phyloP scores from a whole-genome alignment of 2,797 vertebrate species.

The Chelon labrosus region DNA sequence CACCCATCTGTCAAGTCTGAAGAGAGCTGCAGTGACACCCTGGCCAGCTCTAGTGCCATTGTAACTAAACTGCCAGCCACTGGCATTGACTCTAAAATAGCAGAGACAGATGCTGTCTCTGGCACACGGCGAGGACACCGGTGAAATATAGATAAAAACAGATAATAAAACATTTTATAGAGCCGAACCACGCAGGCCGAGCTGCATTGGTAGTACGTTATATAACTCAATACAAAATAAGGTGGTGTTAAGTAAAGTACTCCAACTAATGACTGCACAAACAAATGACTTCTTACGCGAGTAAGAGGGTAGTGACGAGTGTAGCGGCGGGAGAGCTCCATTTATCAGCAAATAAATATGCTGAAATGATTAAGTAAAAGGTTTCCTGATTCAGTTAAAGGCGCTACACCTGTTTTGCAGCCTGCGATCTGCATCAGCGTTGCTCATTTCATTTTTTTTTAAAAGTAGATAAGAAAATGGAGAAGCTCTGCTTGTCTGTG shows the following conservation, averaged over 20 bases:
- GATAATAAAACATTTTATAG: slow-evolving; percentile 41
- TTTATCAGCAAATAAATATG: background rate
- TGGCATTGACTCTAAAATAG: slow-evolving; percentile 47
- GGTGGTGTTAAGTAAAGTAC: slow-evolving; percentile 4
- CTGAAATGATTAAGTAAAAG: slow-evolving; percentile 9
- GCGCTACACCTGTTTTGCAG: background rate
- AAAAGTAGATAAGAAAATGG: background rate
- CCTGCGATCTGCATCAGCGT: background rate
- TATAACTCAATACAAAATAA: slow-evolving; percentile 29
- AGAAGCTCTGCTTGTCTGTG: slow-evolving; percentile 41
- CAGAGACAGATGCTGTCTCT: slow-evolving; percentile 53
- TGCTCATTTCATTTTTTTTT: background rate
- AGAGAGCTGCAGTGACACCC: slow-evolving; percentile 46
- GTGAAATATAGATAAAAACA: slow-evolving; percentile 44
- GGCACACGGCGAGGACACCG: slow-evolving; percentile 32
- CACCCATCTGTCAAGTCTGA: slow-evolving; percentile 65
- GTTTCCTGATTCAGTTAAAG: slow-evolving; percentile 7
- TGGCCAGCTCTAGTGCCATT: slow-evolving; percentile 56
- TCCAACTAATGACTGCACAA: background rate
- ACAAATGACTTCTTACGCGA: background rate
- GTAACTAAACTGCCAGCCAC: slow-evolving; percentile 53
- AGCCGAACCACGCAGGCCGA: slow-evolving; percentile 15
- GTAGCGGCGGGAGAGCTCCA: background rate
- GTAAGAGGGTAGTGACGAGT: background rate
- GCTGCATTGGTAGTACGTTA: slow-evolving; percentile 14